Percentiles rank a stretch among this genome's conserved stretches.
Evolutionary conservation across 53 echinoderm and acorn worm species (phyloP).

Genomic region (Stichopus horrens): DNA sequence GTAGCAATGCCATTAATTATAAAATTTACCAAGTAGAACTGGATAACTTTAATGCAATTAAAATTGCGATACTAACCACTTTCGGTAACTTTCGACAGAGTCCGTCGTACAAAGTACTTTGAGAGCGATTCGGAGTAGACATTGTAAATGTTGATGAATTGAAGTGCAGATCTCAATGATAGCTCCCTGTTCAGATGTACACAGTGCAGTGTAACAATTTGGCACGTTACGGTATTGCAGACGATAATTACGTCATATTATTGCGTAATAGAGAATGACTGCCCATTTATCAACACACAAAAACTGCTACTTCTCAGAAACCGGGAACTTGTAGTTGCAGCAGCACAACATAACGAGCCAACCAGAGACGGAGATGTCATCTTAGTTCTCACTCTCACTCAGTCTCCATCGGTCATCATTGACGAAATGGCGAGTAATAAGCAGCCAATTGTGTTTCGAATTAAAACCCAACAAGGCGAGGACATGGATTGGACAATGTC

Average conservation of each 20-base stretch:
- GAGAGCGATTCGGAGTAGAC: background rate
- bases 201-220: background rate
- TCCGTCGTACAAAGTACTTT: background rate
- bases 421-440: conserved; percentile 32
- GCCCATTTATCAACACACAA: background rate
- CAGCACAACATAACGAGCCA: too few species aligned
- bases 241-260: background rate
- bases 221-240: background rate
- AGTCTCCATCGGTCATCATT: background rate
- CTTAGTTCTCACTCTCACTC: too few species aligned
- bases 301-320: background rate
- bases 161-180: background rate
- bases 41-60: too few species aligned
- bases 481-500: conserved; percentile 95
- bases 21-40: too few species aligned
- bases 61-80: background rate
- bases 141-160: background rate
- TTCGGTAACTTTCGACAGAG: background rate
- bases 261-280: background rate
- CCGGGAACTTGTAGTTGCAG: background rate
- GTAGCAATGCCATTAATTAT: too few species aligned
- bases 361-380: too few species aligned
- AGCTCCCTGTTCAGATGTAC: background rate
- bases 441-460: conserved; percentile 82
- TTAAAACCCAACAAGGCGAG: conserved; percentile 81